Evolutionary conservation across 2,797 vertebrate genomes (phyloP).

Genomic region (Thripadectes ignobilis): DNA sequence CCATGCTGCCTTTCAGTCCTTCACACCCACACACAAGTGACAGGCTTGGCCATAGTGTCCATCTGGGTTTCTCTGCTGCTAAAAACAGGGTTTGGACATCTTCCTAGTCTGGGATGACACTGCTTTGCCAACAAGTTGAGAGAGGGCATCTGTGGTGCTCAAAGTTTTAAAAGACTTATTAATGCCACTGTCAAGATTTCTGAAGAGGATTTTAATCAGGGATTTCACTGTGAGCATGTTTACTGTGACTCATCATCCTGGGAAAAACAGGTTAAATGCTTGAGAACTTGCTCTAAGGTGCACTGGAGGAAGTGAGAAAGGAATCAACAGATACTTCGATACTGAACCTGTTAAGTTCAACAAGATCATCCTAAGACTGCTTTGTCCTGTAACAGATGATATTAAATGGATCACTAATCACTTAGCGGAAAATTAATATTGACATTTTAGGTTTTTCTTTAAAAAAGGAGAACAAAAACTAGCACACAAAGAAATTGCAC

Average conservation of each 20-base stretch:
- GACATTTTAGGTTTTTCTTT: neutral
- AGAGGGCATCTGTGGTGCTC: neutral
- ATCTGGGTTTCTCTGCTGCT: neutral
- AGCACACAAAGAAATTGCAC: neutral
- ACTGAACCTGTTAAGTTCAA: neutral
- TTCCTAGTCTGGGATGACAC: neutral
- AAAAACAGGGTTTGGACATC: neutral
- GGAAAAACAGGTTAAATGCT: neutral
- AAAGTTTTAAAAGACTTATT: neutral
- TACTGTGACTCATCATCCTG: neutral
- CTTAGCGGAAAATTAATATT: neutral
- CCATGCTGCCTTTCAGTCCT: neutral
- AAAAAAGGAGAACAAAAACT: neutral
- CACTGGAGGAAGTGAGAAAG: neutral
- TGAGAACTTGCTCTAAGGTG: neutral
- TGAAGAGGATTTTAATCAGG: neutral
- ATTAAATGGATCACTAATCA: neutral
- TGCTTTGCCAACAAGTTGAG: neutral
- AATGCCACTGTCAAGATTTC: neutral
- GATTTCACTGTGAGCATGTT: neutral
- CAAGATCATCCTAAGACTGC: neutral
- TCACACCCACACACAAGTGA: fast-evolving
- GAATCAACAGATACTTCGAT: neutral
- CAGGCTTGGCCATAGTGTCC: neutral
- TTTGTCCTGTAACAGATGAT: neutral